Base-by-base conservation (phyloP, 2,888 invertebrate genomes). In the Serrognathus titanus region DNA sequence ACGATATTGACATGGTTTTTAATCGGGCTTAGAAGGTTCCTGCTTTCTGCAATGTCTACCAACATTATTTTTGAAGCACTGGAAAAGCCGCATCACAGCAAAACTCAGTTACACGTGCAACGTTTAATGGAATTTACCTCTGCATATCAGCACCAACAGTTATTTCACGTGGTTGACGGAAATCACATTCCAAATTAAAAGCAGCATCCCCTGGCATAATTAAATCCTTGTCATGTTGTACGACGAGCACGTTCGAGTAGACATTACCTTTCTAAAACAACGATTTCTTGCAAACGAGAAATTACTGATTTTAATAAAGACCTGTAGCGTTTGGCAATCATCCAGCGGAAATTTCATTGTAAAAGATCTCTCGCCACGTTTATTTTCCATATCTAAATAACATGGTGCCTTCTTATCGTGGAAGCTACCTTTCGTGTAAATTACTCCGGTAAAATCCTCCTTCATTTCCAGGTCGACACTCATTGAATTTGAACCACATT, bases 201-300 rank as follows among this genome's bases (percentile, higher is more conserved):
- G 86, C 86, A 3, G 85, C 83, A 69, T 85, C 85, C 1, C 85
- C 85, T 0, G 85, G 85, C 62, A 84, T 84, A 58, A 85, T 82
- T 11, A 85, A 70, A 64, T 85, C 84, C 48, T 85, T 84, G 72
- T 87, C 86, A 64, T 86, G 84, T 70, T 87, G 86, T 48, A 87
- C 77, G 2, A 87, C 82, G 20, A 87, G 78, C 45, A 84, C 81
- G 64, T 85, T 86, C 1, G 81, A 81, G 68, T 82, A 85, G 3
- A 82, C 77, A 40, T 83, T 81, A 10, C 80, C 81, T 55, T 82
- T 78, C 79, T 80, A 62, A 24, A 68, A 63, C 50, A 54, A 40
- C 54, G 13, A 53, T 7, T 52, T 5, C 24, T 31, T 31, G 4
- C 4, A 31, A 31, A 31, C 6, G 2, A 43, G 13, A 1, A 16